phyloP scores from a whole-genome alignment of 2,113 vertebrate genomes.

The Pluvialis apricaria region DNA sequence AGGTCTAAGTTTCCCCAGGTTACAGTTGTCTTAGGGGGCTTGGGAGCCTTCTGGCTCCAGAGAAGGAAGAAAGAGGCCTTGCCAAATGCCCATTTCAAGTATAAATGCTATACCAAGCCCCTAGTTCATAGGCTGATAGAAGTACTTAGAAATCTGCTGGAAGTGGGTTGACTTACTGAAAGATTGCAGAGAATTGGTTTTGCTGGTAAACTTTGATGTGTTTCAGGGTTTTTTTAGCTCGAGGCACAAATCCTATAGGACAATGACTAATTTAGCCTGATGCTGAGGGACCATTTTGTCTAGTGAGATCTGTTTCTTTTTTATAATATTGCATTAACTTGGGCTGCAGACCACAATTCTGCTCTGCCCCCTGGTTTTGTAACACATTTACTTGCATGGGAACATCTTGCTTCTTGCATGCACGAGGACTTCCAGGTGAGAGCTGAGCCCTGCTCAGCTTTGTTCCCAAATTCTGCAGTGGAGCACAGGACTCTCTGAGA shows the following conservation, averaged over 20 bases:
- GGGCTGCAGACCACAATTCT: background rate
- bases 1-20: background rate
- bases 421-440: background rate
- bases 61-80: background rate
- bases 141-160: background rate
- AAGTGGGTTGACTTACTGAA: background rate
- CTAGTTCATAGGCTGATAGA: background rate
- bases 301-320: background rate
- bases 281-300: background rate
- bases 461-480: background rate
- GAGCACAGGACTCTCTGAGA: background rate
- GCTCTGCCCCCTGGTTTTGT: background rate
- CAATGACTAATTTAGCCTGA: background rate
- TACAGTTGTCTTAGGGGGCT: background rate
- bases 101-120: background rate
- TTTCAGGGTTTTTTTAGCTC: background rate
- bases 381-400: background rate
- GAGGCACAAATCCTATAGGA: background rate
- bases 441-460: background rate
- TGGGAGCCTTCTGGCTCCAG: conserved; percentile 19
- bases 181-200: background rate
- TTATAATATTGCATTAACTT: background rate
- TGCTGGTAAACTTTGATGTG: background rate
- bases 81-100: background rate
- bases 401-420: background rate